Evolutionary conservation across 2,888 invertebrate species (phyloP).

Genomic region (Ectropis crepuscularia): DNA sequence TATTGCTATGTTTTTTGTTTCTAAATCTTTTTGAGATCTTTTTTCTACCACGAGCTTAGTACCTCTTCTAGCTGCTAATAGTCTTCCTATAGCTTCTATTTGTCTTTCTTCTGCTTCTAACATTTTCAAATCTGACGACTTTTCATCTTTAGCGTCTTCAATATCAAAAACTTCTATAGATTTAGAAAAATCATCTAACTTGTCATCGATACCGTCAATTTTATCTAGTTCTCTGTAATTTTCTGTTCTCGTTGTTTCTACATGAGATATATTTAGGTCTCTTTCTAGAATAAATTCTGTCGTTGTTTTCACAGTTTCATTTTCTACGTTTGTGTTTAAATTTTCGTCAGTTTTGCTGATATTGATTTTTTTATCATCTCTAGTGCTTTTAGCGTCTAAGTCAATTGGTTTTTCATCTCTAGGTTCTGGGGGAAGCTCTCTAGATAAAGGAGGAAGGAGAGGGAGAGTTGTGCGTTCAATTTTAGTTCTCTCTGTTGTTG

Average conservation of each 20-base stretch:
- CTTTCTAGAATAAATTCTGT: constrained; percentile 43
- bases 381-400: constrained; percentile 37
- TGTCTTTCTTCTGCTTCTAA: constrained; percentile 79
- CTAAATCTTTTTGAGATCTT: constrained; percentile 72
- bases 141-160: constrained; percentile 72
- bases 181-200: constrained; percentile 71
- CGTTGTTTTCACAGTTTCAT: constrained; percentile 37
- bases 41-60: constrained; percentile 73
- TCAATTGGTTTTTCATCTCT: constrained; percentile 31
- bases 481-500: constrained; percentile 43
- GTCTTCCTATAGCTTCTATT: constrained; percentile 79
- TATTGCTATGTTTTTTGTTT: constrained; percentile 67
- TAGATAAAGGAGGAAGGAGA: constrained; percentile 30
- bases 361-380: constrained; percentile 66
- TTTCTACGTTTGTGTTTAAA: constrained; percentile 47
- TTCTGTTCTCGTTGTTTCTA: constrained; percentile 53
- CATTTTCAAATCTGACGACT: constrained; percentile 67
- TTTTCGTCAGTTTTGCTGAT: constrained; percentile 55
- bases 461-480: constrained; percentile 29
- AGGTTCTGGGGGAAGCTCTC: constrained; percentile 37
- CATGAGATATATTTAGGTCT: constrained; percentile 54
- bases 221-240: constrained; percentile 57
- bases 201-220: constrained; percentile 74
- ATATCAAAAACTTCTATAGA: constrained; percentile 77
- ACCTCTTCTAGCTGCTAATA: constrained; percentile 71